A percentile compares a stretch with the other conserved stretches of the same genome.
These are phyloP conservation scores for Polypedilum vanderplanki DNA, from an alignment of 1,140 invertebrate genomes.

Conservation along the genomic window DNA sequence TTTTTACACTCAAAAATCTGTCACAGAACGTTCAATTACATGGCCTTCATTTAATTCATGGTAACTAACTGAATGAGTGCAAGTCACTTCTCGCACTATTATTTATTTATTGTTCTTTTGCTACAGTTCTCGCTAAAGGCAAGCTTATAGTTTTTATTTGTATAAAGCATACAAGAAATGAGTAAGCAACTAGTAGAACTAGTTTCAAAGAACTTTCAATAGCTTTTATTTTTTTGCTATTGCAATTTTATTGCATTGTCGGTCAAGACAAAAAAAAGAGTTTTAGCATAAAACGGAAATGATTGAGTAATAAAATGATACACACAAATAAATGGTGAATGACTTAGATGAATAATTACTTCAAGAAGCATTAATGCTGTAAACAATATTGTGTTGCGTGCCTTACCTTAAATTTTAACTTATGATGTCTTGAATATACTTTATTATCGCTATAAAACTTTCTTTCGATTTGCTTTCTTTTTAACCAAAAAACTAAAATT, in stretches of 20 bases:
- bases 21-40: not conserved
- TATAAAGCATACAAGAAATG: not conserved
- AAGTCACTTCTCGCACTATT: not conserved
- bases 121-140: not conserved
- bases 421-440: no score
- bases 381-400: no score
- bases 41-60: not conserved
- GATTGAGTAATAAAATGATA: not conserved
- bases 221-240: not conserved
- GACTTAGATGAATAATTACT: no score
- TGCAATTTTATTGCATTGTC: not conserved
- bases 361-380: no score
- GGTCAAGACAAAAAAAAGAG: not conserved
- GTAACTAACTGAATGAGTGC: not conserved
- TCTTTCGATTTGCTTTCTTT: no score
- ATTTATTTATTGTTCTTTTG: not conserved
- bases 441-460: no score
- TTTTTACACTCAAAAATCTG: no score
- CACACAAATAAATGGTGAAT: no score
- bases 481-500: no score
- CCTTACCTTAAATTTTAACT: no score
- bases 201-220: slow-evolving; percentile 10
- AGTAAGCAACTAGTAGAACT: not conserved
- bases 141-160: not conserved
- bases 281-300: not conserved